Evolutionary conservation across 2,888 invertebrate species (phyloP), one percentile per base, ranked within the genome.

Genomic region (Caenorhabditis sinica): DNA sequence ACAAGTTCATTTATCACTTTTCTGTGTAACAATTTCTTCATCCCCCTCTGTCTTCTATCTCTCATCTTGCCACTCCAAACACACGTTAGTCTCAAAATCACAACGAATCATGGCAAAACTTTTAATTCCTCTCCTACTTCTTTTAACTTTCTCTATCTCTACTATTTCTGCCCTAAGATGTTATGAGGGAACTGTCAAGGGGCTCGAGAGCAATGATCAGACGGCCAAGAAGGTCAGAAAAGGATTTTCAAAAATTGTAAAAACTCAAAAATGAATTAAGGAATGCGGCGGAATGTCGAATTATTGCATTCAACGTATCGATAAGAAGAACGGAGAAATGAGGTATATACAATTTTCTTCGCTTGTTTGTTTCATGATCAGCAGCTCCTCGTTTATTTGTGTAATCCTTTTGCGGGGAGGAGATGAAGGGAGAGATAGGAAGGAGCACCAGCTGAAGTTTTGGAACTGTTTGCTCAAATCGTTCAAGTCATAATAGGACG

Each of bases 221-320:
- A 88, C 88, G 8, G 25, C 73, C 2, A 81, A 77, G 60, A 88
- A 86, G 73, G 88, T 77, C 0, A 28, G 9, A 49, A 63, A 33
- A 51, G 23, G 43, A 56, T 43, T 43, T 25, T 33, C 17, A 51
- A 36, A 23, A 9, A n/a, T n/a, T n/a, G n/a, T n/a, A n/a, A n/a
- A n/a, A n/a, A n/a, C n/a, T n/a, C n/a, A 56, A 66, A 68, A 68
- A 28, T 56, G 30, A 20, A 69, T 86, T 5, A 25, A 85, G 87
- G 77, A 88, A 36, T 88, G 88, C 61, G 83, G 86, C n/a, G 86
- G 85, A 40, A 82, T 86, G 51, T 87, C 86, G n/a, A 75, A 80
- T n/a, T 88, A 84, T 40, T 88, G 88, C 74, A 69, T 88, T 36
- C 88, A 88, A 58, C 68, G 83, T 30, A 88, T 88, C 61, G 82